These are phyloP conservation scores for Carapus acus DNA, from an alignment of 2,797 vertebrate genomes.

Conservation along the genomic window DNA sequence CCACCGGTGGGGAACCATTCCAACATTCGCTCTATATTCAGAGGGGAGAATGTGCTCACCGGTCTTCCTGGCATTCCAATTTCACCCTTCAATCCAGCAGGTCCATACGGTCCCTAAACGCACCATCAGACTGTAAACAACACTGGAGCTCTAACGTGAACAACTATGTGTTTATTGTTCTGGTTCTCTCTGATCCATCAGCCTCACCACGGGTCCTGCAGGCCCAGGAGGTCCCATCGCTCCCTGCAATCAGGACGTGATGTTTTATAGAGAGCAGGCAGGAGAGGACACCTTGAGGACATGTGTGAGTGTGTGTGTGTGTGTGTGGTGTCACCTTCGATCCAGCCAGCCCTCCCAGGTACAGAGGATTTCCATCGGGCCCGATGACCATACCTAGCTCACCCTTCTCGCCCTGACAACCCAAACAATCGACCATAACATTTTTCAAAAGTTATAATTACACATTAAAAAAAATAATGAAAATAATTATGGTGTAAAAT, in stretches of 20 bases:
- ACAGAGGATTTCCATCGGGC: slow-evolving; percentile 73
- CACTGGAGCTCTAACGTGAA: not conserved
- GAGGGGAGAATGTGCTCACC: slow-evolving; percentile 69
- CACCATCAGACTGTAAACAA: slow-evolving; percentile 12
- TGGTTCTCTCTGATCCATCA: no score
- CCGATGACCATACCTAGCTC: slow-evolving; percentile 78
- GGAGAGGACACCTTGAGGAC: not conserved
- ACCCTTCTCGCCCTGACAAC: slow-evolving; percentile 86
- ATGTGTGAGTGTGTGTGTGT: no score
- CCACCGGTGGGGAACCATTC: not conserved
- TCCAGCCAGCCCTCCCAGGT: slow-evolving; percentile 52
- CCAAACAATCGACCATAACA: not conserved
- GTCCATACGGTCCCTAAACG: slow-evolving; percentile 67
- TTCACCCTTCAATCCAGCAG: slow-evolving; percentile 86
- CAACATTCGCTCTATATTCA: no score
- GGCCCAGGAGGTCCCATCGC: slow-evolving; percentile 67
- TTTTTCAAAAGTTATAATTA: no score
- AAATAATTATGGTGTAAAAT: no score
- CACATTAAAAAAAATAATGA: no score
- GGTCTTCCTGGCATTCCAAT: slow-evolving; percentile 95
- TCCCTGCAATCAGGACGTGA: slow-evolving; percentile 54
- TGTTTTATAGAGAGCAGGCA: not conserved
- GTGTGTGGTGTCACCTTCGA: slow-evolving; percentile 56
- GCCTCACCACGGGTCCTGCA: slow-evolving; percentile 71
- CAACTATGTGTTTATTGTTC: not conserved